Base-by-base conservation (phyloP, 2,113 vertebrate species). In the Gobio gobio region DNA sequence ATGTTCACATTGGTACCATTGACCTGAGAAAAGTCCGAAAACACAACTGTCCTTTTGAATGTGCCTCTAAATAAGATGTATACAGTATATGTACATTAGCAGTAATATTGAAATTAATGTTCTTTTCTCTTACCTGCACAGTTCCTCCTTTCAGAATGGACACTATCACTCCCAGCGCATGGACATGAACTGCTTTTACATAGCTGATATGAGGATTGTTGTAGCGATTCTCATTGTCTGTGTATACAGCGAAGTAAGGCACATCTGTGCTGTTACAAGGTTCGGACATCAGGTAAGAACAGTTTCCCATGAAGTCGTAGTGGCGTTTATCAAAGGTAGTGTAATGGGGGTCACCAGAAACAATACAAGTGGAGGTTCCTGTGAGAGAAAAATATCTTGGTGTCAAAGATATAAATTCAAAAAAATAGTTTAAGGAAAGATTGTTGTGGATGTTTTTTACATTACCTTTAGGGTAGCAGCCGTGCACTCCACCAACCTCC, bases 261-360 rank as follows among this genome's bases (percentile, higher is more conserved):
- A 93, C 80, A 40, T 61, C 33, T 5, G 93, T 93, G 64, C 33
- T 51, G 58, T 94, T 94, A 85, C 95, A 95, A 9, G 87, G 85
- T 68, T 85, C 70, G 12, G 94, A 91, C 91, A 95, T 92, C 75
- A 94, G 49, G 76, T 95, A 95, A 84, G 88, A 94, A 89, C 94
- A 95, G 91, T 93, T 95, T n/a, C 95, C 95, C 94, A 95, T 94
- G 87, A 95, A 95, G 89, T 92, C 78, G 73, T 95, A 95, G 10
- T 78, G 83, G 13, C 12, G 84, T 13, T 90, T 93, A 90, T 95
- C 95, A 85, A 95, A 95, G 10, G 93, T 95, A 70, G 90, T 93
- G 90, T 95, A 96, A 86, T 95, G 94, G 6, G 95, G 95, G 85
- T 96, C 94, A 24, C 92, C 89, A 40, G 92, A 86, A 2, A 91